Evolutionary conservation across 2,797 vertebrate species (phyloP), one percentile per base, ranked within the genome.

Genomic region (Orestias chungarensis): DNA sequence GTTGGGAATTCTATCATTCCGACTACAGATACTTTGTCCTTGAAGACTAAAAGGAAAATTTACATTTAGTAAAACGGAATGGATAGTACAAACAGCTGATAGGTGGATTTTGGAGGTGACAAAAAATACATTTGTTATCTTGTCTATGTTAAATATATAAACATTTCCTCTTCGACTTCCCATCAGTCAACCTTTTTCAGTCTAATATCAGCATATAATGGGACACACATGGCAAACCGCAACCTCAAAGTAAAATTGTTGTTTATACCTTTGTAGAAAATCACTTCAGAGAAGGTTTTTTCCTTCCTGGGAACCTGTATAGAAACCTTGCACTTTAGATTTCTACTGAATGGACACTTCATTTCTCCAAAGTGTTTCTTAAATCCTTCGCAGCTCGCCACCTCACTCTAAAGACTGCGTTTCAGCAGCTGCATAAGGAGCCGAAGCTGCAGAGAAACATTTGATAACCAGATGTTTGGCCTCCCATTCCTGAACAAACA

Each of bases 401-500:
- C 77, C 72, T 81, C 43, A 25, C 64, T 64, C 67, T 74, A 76
- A 83, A 83, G 82, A 84, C 75, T 70, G 81, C 70, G 65, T 84
- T 74, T 84, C 52, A 75, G 83, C 70, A 82, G 71, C 67, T 44
- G 81, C 73, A 85, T 83, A 79, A 83, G 83, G 78, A 87, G 87
- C 76, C 80, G 74, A 57, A 43, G 74, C 0, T 67, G 54, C 66
- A 76, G 66, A 79, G 74, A 71, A 20, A 67, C 82, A 82, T 79
- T 87, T 86, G 88, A 92, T 79, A 70, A 64, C 85, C 91, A 92
- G 88, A 92, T 84, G 88, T 86, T 79, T 74, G 43, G 43, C 79
- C 78, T 61, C 68, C 68, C 67, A 54, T 31, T 54, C 66, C 75
- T 55, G 73, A 76, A 82, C 59, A 67, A 89, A 84, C 66, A 79